Evolutionary conservation across 2,113 vertebrate species (phyloP), one percentile per base, ranked within the genome.

Genomic region (Bubo scandiacus): DNA sequence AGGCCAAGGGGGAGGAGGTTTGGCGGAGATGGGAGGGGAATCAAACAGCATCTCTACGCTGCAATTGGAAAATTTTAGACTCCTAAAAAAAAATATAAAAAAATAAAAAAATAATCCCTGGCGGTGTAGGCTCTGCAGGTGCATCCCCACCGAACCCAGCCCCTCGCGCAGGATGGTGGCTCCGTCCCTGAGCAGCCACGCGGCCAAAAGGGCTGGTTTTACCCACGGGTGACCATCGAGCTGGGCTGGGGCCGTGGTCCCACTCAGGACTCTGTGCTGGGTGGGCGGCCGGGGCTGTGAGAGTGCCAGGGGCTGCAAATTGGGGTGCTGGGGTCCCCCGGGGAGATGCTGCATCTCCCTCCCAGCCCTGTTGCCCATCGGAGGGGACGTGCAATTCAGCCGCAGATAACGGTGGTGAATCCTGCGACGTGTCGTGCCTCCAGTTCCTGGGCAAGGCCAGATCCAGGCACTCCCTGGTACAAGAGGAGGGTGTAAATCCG

Each of bases 51-150:
- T 95, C 95, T 92, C 92, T 77, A 40, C 1, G 10, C 90, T 81
- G 93, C 88, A 66, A 89, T 73, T 84, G 96, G 94, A 96, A 96
- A 93, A 94, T 90, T 94, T 97, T 75, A 81, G 81, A 22, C 86
- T 93, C 49, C 23, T 83, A 36, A 42, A 83, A 95, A 72, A 86
- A 68, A n/a, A 18, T 15, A 57, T 23, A 34, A 40, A 30, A 29
- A 11, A 54, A 27, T 8, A 11, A 30, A 32, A 30, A 62, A 77
- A 29, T 11, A 74, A 75, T 59, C 58, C 58, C 73, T 30, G 43
- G 84, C 0, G 5, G 92, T 4, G 14, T 38, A 29, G 95, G 62
- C 71, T 95, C 79, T 80, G 97, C 97, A 73, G 97, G 95, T 94
- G 92, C 81, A 95, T 89, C 36, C 75, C 93, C 92, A 67, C 45